phyloP scores from a whole-genome alignment of 2,888 invertebrate genomes.

The Drosophila diplacantha region DNA sequence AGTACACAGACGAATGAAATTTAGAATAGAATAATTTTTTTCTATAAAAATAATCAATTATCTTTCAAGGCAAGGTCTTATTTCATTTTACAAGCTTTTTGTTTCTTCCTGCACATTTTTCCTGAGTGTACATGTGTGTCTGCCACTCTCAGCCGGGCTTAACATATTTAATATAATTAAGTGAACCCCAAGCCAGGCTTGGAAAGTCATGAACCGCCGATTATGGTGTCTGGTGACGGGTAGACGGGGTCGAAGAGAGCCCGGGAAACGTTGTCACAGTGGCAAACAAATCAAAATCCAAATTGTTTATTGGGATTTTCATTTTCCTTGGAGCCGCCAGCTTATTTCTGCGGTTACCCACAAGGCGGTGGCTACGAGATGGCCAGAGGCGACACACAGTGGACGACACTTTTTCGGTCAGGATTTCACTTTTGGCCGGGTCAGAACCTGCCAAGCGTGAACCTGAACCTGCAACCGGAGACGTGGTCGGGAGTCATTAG shows the following conservation, averaged over 20 bases:
- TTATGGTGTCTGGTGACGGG: conserved; percentile 19
- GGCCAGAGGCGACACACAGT: conserved; percentile 1
- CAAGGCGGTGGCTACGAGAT: conserved; percentile 31
- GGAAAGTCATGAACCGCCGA: conserved; percentile 42
- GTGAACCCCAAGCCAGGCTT: conserved; percentile 35
- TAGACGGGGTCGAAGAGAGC: conserved; percentile 9
- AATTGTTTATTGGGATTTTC: conserved; percentile 56
- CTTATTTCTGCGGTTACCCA: conserved; percentile 52
- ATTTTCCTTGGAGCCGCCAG: conserved; percentile 36
- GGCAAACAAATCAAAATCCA: conserved; percentile 43
- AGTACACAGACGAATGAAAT: too few relatives aligned
- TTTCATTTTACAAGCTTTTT: neutral
- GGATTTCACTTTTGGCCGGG: conserved; percentile 57
- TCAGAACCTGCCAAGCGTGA: conserved; percentile 62
- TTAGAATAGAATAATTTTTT: too few relatives aligned
- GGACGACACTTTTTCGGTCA: conserved; percentile 31
- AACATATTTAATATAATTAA: conserved; percentile 57
- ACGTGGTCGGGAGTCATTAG: conserved; percentile 37
- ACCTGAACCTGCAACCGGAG: conserved; percentile 31
- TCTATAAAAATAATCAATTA: too few relatives aligned
- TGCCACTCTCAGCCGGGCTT: conserved; percentile 34
- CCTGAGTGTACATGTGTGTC: conserved; percentile 5
- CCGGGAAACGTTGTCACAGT: conserved; percentile 23
- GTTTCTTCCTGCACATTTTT: neutral
- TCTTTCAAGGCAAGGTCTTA: neutral